Conservation (phyloP, 2,797 vertebrate genomes). For the Squalus acanthias region DNA sequence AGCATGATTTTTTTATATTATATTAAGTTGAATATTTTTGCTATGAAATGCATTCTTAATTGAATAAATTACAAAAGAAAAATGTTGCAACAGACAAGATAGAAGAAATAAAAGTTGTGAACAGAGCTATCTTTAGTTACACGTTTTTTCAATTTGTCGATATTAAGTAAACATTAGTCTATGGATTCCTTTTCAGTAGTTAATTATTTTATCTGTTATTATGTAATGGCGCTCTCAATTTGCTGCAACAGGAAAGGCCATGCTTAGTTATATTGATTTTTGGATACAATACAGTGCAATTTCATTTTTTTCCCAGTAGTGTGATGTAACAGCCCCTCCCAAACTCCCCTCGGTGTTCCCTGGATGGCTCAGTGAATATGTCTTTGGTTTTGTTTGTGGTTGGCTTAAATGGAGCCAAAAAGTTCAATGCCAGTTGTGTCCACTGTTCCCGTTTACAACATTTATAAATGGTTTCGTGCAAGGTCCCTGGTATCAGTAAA, state of each 20-base stretch:
- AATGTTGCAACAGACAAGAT: not conserved
- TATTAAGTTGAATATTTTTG: constrained; percentile 49
- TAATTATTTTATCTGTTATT: not conserved
- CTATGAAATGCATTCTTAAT: constrained; percentile 74
- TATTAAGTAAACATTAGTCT: not conserved
- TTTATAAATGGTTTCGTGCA: not conserved
- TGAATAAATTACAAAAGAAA: constrained; percentile 59
- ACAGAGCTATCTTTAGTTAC: not conserved
- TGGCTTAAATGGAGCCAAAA: not conserved
- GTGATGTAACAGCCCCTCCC: not conserved
- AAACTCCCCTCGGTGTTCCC: not conserved
- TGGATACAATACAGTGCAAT: not conserved
- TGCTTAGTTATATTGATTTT: not conserved
- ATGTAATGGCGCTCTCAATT: not conserved
- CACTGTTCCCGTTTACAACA: not conserved
- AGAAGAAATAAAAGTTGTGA: not conserved
- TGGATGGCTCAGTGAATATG: not conserved
- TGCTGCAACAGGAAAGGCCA: not conserved
- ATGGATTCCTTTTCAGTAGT: not conserved
- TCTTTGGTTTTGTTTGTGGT: not conserved
- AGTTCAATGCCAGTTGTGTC: not conserved
- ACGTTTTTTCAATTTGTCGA: not conserved
- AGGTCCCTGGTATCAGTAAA: not conserved
- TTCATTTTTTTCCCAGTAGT: not conserved
- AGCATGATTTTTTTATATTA: constrained; percentile 43